phyloP scores from a whole-genome alignment of 2,888 invertebrate genomes.

The Drosophila prostipennis region DNA sequence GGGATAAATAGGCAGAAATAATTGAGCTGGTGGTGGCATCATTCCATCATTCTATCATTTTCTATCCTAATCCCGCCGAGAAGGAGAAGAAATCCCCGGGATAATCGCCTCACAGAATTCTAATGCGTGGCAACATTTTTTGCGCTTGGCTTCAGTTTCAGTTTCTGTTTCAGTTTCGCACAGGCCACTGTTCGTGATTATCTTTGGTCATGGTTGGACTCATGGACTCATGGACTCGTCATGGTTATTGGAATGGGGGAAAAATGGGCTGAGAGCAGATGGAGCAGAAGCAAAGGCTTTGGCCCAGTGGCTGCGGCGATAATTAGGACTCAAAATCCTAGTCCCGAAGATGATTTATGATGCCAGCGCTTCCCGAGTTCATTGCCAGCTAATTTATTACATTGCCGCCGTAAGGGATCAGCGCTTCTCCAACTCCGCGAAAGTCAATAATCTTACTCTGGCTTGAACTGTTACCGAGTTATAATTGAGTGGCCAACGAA shows the following conservation, averaged over 20 bases:
- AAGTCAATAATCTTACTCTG: neutral
- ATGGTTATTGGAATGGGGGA: slow-evolving; percentile 5
- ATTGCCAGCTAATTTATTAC: slow-evolving; percentile 62
- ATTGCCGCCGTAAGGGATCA: slow-evolving; percentile 13
- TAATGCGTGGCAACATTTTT: slow-evolving; percentile 39
- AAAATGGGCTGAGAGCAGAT: neutral
- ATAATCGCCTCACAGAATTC: slow-evolving; percentile 46
- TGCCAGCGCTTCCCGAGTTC: slow-evolving; percentile 54
- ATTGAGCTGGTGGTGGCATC: slow-evolving; percentile 55
- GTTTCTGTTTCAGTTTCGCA: slow-evolving; percentile 24
- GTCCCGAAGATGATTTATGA: slow-evolving; percentile 70
- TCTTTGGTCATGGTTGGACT: slow-evolving; percentile 37
- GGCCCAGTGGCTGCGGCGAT: slow-evolving; percentile 42
- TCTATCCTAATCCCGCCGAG: slow-evolving; percentile 1
- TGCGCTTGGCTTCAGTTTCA: slow-evolving; percentile 36
- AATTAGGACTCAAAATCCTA: slow-evolving; percentile 63
- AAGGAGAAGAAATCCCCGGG: slow-evolving; percentile 48
- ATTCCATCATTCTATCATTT: slow-evolving; percentile 10
- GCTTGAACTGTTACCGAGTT: neutral
- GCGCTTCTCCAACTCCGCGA: neutral
- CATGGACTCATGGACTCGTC: slow-evolving; percentile 1
- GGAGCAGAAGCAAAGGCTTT: slow-evolving; percentile 17
- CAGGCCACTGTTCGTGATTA: slow-evolving; percentile 29
- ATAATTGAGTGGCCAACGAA: neutral
- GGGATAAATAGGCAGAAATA: slow-evolving; percentile 65